A percentile compares a stretch with the other conserved stretches of the same genome.
These are phyloP conservation scores for Eulimnadia texana DNA, from an alignment of 1,140 invertebrate species.

Conservation along the genomic window DNA sequence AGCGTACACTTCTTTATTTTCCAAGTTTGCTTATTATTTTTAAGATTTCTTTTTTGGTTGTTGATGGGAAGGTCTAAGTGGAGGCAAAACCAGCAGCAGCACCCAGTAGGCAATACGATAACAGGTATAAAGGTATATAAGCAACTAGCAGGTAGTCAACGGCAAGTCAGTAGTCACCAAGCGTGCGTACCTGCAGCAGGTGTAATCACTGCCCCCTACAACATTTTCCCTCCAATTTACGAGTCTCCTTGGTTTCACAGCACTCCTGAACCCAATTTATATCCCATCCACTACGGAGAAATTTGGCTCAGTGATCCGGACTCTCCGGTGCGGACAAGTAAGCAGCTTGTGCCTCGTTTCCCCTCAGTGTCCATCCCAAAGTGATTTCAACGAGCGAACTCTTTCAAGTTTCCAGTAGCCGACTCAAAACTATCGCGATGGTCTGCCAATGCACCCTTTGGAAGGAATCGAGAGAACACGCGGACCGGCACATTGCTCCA, in stretches of 20 bases:
- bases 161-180: background rate
- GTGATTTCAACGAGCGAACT: no score
- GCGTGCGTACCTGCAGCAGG: background rate
- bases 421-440: no score
- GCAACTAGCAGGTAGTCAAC: background rate
- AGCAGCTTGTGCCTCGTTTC: background rate
- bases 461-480: no score
- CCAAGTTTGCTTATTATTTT: no score
- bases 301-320: slow-evolving; percentile 16
- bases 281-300: slow-evolving; percentile 15
- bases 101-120: background rate
- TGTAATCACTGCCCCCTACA: background rate
- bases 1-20: no score
- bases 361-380: background rate
- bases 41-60: no score
- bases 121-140: background rate
- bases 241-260: background rate
- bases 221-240: background rate
- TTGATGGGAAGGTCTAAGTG: no score
- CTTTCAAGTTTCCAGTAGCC: no score
- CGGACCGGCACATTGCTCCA: no score
- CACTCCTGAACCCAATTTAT: no score
- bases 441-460: no score
- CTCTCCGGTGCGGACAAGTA: background rate
- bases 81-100: no score